Conservation (phyloP, 2,888 invertebrate genomes). For the Aricia artaxerxes region DNA sequence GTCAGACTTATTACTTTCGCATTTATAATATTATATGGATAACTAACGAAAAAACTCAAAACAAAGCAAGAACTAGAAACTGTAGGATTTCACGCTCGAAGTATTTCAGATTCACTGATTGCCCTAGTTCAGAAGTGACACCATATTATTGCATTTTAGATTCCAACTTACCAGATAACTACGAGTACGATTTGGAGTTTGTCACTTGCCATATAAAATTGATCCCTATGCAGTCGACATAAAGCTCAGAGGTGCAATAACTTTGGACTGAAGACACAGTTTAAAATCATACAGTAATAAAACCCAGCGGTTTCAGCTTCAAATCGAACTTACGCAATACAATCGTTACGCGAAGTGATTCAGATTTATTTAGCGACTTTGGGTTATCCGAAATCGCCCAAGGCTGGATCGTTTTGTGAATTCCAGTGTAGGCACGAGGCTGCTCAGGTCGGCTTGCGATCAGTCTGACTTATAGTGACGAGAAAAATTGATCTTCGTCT, state of each 20-base stretch:
- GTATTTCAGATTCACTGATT: conserved; percentile 12
- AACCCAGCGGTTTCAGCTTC: neutral
- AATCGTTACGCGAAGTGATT: no score
- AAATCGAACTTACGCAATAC: neutral
- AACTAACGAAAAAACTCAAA: no score
- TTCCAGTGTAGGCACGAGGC: no score
- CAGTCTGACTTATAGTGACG: no score
- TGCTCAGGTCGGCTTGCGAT: no score
- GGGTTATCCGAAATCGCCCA: no score
- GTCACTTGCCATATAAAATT: neutral
- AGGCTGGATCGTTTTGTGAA: no score
- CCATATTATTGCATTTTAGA: conserved; percentile 5
- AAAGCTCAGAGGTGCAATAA: neutral
- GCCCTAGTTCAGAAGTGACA: conserved; percentile 8
- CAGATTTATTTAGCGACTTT: no score
- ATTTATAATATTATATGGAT: no score
- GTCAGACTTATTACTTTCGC: no score
- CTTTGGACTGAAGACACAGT: neutral
- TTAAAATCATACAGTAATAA: neutral
- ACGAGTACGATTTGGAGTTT: neutral
- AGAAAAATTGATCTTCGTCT: no score
- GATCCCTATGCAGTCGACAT: neutral
- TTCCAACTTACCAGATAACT: neutral
- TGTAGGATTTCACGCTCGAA: neutral
- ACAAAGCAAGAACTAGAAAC: neutral